These are phyloP conservation scores for Brachyistius frenatus DNA, from an alignment of 2,113 vertebrate species.

Conservation along the genomic window DNA sequence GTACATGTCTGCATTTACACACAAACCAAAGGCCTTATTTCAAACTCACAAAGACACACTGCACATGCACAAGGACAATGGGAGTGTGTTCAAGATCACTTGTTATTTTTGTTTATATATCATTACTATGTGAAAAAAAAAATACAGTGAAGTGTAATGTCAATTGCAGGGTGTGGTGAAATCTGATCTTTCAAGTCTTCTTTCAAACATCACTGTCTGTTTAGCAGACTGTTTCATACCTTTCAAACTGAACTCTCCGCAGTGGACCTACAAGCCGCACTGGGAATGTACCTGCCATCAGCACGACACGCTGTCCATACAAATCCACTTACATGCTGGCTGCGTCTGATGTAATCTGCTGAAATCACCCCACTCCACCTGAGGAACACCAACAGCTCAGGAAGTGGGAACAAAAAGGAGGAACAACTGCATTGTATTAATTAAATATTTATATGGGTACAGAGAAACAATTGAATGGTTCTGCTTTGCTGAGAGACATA, in stretches of 20 bases:
- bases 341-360: slow-evolving; percentile 63
- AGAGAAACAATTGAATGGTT: neutral
- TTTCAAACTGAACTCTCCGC: slow-evolving; percentile 6
- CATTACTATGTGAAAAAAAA: too few relatives aligned
- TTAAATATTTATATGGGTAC: slow-evolving; percentile 3
- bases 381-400: slow-evolving; percentile 5
- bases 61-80: too few relatives aligned
- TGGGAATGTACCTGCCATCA: neutral
- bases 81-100: too few relatives aligned
- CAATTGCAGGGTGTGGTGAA: too few relatives aligned
- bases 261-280: neutral
- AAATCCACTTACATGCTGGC: slow-evolving; percentile 15
- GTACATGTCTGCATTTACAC: too few relatives aligned
- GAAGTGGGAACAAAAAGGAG: slow-evolving; percentile 5
- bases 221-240: neutral
- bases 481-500: neutral
- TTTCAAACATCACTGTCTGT: neutral
- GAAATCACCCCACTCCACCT: slow-evolving; percentile 47
- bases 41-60: too few relatives aligned
- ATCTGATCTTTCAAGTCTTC: neutral
- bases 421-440: neutral
- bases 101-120: too few relatives aligned
- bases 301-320: slow-evolving; percentile 10
- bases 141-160: too few relatives aligned
- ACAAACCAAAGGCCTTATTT: too few relatives aligned